phyloP scores from a whole-genome alignment of 2,113 vertebrate genomes.

The Gymnobelideus leadbeateri region DNA sequence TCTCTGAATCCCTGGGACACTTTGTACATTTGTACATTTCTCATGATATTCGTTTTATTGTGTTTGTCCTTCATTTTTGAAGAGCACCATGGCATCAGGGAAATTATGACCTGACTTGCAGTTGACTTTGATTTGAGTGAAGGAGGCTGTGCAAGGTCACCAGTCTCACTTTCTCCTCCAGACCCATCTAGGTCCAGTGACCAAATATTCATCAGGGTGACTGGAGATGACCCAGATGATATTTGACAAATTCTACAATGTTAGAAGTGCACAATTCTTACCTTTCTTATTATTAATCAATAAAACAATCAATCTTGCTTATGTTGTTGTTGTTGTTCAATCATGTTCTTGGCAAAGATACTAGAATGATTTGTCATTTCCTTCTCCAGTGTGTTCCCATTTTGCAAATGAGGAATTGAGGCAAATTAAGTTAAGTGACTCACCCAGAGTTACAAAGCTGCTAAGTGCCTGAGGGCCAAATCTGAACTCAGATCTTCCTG shows the following conservation, averaged over 20 bases:
- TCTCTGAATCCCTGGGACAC: neutral
- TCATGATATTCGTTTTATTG: neutral
- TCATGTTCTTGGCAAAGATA: neutral
- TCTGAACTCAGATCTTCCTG: neutral
- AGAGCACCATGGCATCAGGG: no score
- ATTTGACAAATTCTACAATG: neutral
- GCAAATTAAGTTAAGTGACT: neutral
- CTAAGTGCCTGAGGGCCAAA: neutral
- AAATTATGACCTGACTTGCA: no score
- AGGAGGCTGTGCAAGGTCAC: no score
- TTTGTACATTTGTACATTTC: neutral
- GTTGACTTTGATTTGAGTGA: no score
- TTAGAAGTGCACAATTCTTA: neutral
- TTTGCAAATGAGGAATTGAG: neutral
- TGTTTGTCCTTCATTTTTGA: no score
- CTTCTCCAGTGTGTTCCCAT: neutral
- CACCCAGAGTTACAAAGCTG: neutral
- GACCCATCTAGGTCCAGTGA: no score
- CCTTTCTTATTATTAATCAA: slow-evolving; percentile 1
- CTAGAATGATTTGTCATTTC: neutral
- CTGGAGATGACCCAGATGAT: neutral
- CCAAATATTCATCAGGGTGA: no score
- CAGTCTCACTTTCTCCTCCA: no score
- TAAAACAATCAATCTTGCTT: neutral
- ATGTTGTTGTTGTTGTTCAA: neutral